A percentile compares a stretch with the other conserved stretches of the same genome.
Conservation (phyloP, 1,140 invertebrate species). For the Bombus pascuorum region DNA sequence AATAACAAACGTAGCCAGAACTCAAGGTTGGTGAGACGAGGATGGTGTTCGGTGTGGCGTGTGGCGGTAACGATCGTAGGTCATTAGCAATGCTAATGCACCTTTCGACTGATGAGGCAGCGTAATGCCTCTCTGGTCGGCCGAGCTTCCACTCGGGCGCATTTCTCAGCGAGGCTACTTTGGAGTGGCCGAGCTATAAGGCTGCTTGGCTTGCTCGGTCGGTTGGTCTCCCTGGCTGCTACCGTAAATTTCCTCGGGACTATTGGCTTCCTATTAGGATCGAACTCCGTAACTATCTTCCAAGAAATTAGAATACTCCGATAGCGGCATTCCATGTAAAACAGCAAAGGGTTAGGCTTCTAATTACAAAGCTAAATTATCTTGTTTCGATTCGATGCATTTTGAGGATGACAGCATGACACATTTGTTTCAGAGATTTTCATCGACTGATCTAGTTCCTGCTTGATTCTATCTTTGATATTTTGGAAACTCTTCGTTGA, state of each 20-base stretch:
- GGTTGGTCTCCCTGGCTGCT: constrained; percentile 27
- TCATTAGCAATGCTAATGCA: constrained; percentile 80
- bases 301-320: constrained; percentile 26
- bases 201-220: constrained; percentile 17
- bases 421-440: too few species aligned
- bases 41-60: constrained; percentile 57
- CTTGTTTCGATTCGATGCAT: neutral
- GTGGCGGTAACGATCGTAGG: constrained; percentile 74
- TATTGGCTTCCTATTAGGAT: constrained; percentile 73
- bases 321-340: neutral
- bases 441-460: too few species aligned
- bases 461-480: too few species aligned
- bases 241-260: constrained; percentile 63
- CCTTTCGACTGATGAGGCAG: constrained; percentile 76
- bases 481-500: too few species aligned
- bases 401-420: neutral
- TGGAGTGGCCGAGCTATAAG: constrained; percentile 40
- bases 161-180: constrained; percentile 63
- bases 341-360: neutral
- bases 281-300: constrained; percentile 47
- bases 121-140: constrained; percentile 64
- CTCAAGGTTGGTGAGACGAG: constrained; percentile 13
- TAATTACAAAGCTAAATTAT: constrained; percentile 22
- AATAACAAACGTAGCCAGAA: constrained; percentile 50
- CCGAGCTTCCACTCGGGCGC: constrained; percentile 34